phyloP scores from a whole-genome alignment of 2,888 invertebrate species.

The Calephelis perditalis region DNA sequence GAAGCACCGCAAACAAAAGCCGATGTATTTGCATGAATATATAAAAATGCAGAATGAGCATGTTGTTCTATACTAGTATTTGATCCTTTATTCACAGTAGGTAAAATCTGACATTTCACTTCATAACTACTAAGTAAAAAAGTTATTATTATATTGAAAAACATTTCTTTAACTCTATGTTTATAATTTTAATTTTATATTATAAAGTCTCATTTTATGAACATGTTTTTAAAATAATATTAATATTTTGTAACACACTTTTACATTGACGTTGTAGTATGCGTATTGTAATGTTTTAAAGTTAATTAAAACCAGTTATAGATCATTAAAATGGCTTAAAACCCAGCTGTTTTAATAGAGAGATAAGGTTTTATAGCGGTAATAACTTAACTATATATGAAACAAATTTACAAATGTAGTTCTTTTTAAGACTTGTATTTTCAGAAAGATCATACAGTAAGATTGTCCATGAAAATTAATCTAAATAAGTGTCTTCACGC shows the following conservation, averaged over 20 bases:
- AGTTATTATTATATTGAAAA: too few species aligned
- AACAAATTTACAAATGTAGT: background rate
- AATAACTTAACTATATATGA: conserved; percentile 1
- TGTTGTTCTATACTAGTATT: conserved; percentile 29
- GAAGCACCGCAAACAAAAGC: conserved; percentile 38
- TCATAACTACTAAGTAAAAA: background rate
- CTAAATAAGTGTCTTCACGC: too few species aligned
- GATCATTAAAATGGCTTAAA: too few species aligned
- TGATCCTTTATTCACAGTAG: conserved; percentile 30
- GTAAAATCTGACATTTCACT: conserved; percentile 21
- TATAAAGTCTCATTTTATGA: background rate
- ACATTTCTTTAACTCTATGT: too few species aligned
- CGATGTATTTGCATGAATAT: conserved; percentile 8
- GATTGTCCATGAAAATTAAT: too few species aligned
- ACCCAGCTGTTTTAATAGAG: background rate
- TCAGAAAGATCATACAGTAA: too few species aligned
- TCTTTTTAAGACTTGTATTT: background rate
- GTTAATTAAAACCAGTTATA: too few species aligned
- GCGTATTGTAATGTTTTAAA: too few species aligned
- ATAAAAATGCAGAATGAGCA: conserved; percentile 36
- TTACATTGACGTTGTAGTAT: conserved; percentile 4
- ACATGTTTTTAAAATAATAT: background rate
- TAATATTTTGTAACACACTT: conserved; percentile 15
- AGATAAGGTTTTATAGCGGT: conserved; percentile 4
- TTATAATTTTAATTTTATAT: background rate